phyloP scores from a whole-genome alignment of 2,113 vertebrate species.

The Nothoprocta pentlandii region DNA sequence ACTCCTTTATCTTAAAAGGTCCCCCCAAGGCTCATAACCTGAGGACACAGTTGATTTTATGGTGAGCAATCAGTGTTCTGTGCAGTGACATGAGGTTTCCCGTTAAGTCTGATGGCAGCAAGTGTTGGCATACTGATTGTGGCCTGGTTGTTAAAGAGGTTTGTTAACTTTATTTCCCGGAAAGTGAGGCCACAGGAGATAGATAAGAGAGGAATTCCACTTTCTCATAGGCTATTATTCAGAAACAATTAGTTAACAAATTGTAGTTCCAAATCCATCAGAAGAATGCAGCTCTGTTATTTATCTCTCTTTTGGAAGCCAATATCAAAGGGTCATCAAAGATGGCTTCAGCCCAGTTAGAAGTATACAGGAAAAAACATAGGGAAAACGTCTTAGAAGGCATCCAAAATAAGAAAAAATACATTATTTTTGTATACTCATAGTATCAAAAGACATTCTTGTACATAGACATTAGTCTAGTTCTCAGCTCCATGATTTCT shows the following conservation, averaged over 20 bases:
- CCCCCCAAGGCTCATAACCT: background rate
- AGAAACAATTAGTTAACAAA: background rate
- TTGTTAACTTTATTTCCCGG: background rate
- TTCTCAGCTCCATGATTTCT: background rate
- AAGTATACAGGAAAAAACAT: background rate
- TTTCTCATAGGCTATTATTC: background rate
- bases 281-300: background rate
- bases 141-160: background rate
- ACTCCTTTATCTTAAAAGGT: background rate
- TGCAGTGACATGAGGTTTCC: background rate
- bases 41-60: background rate
- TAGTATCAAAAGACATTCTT: background rate
- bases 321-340: background rate
- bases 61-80: background rate
- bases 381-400: background rate
- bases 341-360: background rate
- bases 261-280: conserved; percentile 11
- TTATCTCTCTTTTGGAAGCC: background rate
- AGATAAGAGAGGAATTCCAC: background rate
- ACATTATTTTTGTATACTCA: background rate
- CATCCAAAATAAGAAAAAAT: background rate
- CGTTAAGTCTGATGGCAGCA: background rate
- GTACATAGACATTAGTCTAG: background rate
- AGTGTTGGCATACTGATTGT: background rate
- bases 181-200: background rate